Conservation (phyloP, 2,888 invertebrate genomes). For the Yponomeuta plumbellus region DNA sequence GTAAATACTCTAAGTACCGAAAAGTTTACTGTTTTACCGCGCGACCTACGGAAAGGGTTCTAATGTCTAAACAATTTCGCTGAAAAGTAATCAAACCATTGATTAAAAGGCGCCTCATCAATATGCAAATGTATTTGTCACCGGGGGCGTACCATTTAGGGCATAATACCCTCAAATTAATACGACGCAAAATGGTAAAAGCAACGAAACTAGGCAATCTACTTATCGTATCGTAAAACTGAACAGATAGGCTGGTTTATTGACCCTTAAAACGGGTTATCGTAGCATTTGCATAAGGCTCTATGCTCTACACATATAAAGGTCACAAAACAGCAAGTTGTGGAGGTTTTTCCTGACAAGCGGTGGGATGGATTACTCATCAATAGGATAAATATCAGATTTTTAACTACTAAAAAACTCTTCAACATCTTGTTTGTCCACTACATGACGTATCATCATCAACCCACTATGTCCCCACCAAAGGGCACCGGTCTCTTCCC, state of each 20-base stretch:
- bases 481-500: too few relatives aligned
- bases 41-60: background rate
- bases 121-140: background rate
- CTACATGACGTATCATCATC: too few relatives aligned
- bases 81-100: background rate
- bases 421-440: too few relatives aligned
- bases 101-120: background rate
- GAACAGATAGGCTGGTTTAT: constrained; percentile 68
- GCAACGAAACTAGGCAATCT: constrained; percentile 55
- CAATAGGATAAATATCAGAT: too few relatives aligned
- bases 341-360: background rate
- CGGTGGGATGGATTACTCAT: too few relatives aligned
- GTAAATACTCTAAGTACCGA: too few relatives aligned
- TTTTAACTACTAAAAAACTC: too few relatives aligned
- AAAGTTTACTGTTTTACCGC: too few relatives aligned
- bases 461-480: too few relatives aligned
- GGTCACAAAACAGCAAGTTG: background rate
- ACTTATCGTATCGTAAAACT: constrained; percentile 70
- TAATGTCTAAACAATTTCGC: background rate
- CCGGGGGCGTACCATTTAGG: background rate
- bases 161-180: constrained; percentile 40
- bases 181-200: constrained; percentile 37
- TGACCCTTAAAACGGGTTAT: constrained; percentile 70
- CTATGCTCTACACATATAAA: background rate
- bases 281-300: constrained; percentile 30